Conservation (phyloP, 2,797 vertebrate genomes). For the Phylloscopus collybita region DNA sequence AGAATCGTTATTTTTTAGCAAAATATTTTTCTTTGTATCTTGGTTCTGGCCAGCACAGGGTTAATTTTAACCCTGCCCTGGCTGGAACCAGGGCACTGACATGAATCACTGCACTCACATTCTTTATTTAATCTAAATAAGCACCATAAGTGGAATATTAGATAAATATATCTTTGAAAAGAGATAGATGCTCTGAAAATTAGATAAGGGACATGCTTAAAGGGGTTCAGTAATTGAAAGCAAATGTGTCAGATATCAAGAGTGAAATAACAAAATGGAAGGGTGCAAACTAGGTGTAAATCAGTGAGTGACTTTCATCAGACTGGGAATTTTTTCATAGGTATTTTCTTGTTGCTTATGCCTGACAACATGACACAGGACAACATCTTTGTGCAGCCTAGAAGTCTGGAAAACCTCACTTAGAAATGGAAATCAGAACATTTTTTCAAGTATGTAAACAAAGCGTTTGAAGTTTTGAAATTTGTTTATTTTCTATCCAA, state of each 20-base stretch:
- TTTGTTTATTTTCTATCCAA: background rate
- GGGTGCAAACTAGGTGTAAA: background rate
- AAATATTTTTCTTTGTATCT: background rate
- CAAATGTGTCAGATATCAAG: background rate
- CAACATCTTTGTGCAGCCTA: background rate
- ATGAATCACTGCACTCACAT: background rate
- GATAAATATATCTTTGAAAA: background rate
- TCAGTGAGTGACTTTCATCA: background rate
- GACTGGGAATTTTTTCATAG: background rate
- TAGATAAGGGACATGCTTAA: background rate
- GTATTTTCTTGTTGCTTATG: background rate
- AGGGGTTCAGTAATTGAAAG: background rate
- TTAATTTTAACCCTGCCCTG: background rate
- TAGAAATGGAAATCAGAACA: background rate
- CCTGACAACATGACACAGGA: background rate
- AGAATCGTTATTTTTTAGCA: background rate
- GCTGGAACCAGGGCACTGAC: background rate
- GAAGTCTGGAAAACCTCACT: background rate
- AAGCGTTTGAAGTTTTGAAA: background rate
- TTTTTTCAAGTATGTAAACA: background rate
- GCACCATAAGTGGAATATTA: background rate
- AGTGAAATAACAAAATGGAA: background rate
- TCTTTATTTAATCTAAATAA: background rate
- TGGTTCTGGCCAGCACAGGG: rapidly evolving
- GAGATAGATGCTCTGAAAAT: background rate